phyloP scores from a whole-genome alignment of 1,140 invertebrate species.

The Brachionus manjavacas region DNA sequence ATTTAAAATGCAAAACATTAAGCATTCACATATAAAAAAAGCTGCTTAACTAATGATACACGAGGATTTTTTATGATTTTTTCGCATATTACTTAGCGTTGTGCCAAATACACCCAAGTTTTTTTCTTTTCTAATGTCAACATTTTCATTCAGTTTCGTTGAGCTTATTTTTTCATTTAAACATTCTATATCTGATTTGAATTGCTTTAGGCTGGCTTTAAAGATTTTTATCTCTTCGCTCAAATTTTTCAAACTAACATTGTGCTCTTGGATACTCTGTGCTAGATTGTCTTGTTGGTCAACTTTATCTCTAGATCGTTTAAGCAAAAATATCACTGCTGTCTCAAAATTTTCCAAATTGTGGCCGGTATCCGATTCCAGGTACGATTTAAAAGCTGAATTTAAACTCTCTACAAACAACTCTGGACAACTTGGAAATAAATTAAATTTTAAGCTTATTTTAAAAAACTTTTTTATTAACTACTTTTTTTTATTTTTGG shows the following conservation, averaged over 20 bases:
- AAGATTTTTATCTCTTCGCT: slow-evolving; percentile 8
- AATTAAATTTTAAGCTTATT: not conserved
- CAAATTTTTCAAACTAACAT: not conserved
- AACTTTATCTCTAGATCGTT: not conserved
- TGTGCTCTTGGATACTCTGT: not conserved
- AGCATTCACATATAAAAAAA: not conserved
- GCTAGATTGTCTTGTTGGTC: not conserved
- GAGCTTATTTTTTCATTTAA: not conserved
- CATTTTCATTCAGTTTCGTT: not conserved
- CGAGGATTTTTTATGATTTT: slow-evolving; percentile 11
- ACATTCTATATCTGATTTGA: not conserved
- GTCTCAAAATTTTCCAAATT: slow-evolving; percentile 28
- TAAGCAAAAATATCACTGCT: not conserved
- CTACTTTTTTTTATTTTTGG: slow-evolving; percentile 12
- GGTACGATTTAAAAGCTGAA: not conserved
- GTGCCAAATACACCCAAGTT: not conserved
- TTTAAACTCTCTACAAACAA: slow-evolving; percentile 12
- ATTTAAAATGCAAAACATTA: not conserved
- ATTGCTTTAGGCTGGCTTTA: slow-evolving; percentile 9
- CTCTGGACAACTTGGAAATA: not conserved
- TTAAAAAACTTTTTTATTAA: not conserved
- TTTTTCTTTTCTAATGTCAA: not conserved
- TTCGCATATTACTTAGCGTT: not conserved
- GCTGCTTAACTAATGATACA: not conserved
- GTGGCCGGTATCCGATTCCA: not conserved